phyloP scores from a whole-genome alignment of 2,888 invertebrate species.

The Pherbina coryleti region DNA sequence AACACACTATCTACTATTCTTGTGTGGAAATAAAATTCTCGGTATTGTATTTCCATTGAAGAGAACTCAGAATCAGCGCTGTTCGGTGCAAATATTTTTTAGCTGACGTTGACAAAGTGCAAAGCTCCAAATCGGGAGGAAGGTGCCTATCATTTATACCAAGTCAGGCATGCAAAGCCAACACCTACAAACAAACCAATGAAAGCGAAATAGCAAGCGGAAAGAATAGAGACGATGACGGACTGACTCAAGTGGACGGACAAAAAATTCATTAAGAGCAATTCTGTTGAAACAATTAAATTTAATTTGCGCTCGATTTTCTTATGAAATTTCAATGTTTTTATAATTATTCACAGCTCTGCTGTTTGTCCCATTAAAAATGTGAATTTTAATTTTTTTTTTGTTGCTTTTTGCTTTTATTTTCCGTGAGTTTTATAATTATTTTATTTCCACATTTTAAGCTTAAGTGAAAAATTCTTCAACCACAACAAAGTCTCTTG shows the following conservation, averaged over 20 bases:
- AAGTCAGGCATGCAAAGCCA: neutral
- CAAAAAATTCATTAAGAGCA: neutral
- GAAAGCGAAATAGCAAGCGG: neutral
- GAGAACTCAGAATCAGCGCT: constrained; percentile 6
- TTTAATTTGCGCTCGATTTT: constrained; percentile 4
- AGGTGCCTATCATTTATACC: neutral
- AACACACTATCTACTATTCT: neutral
- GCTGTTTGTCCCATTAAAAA: neutral
- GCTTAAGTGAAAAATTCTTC: constrained; percentile 22
- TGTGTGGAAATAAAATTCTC: constrained; percentile 4
- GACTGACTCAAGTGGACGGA: no score
- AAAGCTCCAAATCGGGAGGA: neutral
- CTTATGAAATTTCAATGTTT: constrained; percentile 5
- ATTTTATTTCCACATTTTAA: constrained; percentile 17
- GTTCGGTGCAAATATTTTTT: neutral
- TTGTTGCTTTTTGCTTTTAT: neutral
- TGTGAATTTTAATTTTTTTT: neutral
- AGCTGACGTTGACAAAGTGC: constrained; percentile 23
- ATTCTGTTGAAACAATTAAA: constrained; percentile 21
- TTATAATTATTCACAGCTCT: neutral
- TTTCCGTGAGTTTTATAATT: neutral
- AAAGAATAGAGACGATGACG: neutral
- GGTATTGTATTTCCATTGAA: constrained; percentile 29
- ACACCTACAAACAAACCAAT: neutral
- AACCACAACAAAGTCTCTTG: neutral